These are phyloP conservation scores for Bradypodion pumilum DNA, from an alignment of 2,797 vertebrate species.

Conservation along the genomic window DNA sequence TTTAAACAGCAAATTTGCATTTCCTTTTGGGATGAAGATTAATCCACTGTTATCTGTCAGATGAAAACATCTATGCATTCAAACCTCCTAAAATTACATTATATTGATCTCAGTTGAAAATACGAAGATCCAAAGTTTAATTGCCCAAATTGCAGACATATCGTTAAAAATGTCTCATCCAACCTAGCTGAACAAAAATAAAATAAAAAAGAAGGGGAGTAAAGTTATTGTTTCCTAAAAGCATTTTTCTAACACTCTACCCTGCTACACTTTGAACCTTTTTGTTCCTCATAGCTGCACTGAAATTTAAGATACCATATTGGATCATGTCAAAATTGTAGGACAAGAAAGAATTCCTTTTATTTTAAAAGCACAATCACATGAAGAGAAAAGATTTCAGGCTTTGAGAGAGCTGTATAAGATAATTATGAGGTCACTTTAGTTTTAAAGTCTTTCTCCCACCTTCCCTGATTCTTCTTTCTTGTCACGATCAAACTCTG, in stretches of 20 bases:
- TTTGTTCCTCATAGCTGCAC: slow-evolving; percentile 33
- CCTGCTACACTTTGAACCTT: slow-evolving; percentile 21
- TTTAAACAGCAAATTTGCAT: no score
- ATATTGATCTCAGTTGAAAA: no score
- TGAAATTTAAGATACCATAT: slow-evolving; percentile 43
- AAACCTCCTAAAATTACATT: no score
- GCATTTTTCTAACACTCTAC: slow-evolving; percentile 36
- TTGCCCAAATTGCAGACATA: not conserved
- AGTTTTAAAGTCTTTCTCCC: no score
- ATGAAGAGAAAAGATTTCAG: slow-evolving; percentile 39
- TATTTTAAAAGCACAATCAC: slow-evolving; percentile 33
- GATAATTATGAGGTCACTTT: slow-evolving; percentile 57
- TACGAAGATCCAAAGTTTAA: not conserved
- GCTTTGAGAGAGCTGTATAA: slow-evolving; percentile 48
- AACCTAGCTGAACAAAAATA: slow-evolving; percentile 30
- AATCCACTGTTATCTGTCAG: no score
- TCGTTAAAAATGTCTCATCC: slow-evolving; percentile 27
- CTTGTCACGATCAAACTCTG: no score
- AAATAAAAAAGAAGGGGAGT: not conserved
- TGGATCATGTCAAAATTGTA: slow-evolving; percentile 45
- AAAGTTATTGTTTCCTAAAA: slow-evolving; percentile 47
- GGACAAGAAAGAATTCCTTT: slow-evolving; percentile 27
- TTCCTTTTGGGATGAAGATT: no score
- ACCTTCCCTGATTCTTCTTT: no score
- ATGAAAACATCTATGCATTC: no score